Base-by-base conservation (phyloP, 1,140 invertebrate genomes). In the Heliothis subflexa region DNA sequence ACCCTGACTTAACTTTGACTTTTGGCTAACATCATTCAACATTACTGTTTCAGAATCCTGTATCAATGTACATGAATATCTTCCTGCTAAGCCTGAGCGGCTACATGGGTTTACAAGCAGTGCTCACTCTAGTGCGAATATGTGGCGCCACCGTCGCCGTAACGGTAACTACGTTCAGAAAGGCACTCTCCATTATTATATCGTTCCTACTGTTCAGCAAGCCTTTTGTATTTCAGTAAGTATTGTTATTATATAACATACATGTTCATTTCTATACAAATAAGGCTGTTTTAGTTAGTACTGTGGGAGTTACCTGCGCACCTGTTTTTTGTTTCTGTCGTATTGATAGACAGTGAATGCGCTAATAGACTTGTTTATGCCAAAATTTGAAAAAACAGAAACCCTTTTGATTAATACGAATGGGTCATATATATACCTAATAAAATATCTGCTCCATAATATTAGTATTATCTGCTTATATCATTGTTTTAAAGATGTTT, bases 141-240 rank as follows among this genome's bases (percentile, higher is more conserved):
- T 97, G 97, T 91, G 99, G 98, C 16, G 99, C 98, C 14, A 97
- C 99, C 40, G 96, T 97, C 40, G 98, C 98, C 7, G 98, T 98
- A 2, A 99, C 98, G 14, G 98, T 99, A 40, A 98, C 97, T 12
- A 97, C 97, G 0, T 97, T 96, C 86, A 95, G 98, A 61, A 99
- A 99, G 95, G 98, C 98, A 25, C 95, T 99, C 0, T 98, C 98
- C 0, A 99, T 99, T 66, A 95, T 98, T 50, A 95, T 99, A 78
- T 99, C 98, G 1, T 99, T 99, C 94, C 79, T 99, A 52, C 97
- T 99, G 82, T 99, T 99, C 89, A 96, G 97, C 89, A 99, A 99
- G 92, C 98, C 99, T 7, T 99, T 99, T 88, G 98, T 98, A 12
- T 96, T 98, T 78, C 97, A 98, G 97, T 99, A 96, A 97, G 97